Percentiles rank a stretch among this genome's conserved stretches.
These are phyloP conservation scores for Saccopteryx leptura DNA, from an alignment of 2,113 vertebrate species.

Conservation along the genomic window DNA sequence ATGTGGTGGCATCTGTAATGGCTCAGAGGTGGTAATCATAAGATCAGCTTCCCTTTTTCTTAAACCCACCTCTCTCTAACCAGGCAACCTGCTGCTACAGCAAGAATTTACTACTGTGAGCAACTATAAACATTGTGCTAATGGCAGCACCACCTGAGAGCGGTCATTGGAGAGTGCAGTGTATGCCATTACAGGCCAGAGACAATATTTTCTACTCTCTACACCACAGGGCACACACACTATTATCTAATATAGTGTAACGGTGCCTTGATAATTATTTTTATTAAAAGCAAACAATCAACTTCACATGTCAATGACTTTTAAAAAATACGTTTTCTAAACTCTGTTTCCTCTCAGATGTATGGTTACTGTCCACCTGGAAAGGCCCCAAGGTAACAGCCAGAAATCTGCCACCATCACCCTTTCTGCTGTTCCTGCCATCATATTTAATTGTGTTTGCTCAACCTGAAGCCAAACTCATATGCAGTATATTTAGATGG, in stretches of 20 bases:
- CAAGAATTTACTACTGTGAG: conserved; percentile 69
- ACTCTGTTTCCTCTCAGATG: conserved; percentile 68
- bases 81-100: conserved; percentile 39
- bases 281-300: conserved; percentile 74
- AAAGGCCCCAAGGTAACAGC: conserved; percentile 71
- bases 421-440: conserved; percentile 82
- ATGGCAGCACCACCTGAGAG: conserved; percentile 45
- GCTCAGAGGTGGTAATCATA: conserved; percentile 13
- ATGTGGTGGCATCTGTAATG: neutral
- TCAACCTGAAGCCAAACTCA: conserved; percentile 81
- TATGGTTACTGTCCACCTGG: conserved; percentile 79
- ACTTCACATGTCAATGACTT: conserved; percentile 55
- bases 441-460: conserved; percentile 84
- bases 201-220: conserved; percentile 56
- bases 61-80: conserved; percentile 35
- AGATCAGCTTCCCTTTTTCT: neutral
- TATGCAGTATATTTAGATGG: conserved; percentile 83
- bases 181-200: conserved; percentile 16
- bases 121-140: conserved; percentile 69
- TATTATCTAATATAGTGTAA: conserved; percentile 32
- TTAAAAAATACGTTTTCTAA: conserved; percentile 65
- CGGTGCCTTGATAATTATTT: conserved; percentile 56
- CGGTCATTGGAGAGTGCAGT: neutral
- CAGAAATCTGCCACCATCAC: conserved; percentile 80
- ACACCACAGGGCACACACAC: neutral